Percentiles rank a stretch among this genome's conserved stretches.
Conservation (phyloP, 2,888 invertebrate species). For the Aethes cnicana region DNA sequence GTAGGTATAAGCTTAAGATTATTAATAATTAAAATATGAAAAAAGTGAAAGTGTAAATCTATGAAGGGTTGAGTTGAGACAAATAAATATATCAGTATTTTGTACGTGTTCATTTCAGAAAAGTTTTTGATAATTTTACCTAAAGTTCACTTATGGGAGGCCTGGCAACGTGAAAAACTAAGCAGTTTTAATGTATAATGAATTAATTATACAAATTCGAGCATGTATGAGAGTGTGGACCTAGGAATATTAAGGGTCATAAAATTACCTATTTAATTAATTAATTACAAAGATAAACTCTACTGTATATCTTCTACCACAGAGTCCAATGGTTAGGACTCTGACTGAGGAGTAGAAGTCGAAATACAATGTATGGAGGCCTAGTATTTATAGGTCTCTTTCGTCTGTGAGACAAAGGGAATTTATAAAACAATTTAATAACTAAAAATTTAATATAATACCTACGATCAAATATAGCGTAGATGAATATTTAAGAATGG, state of each 20-base stretch:
- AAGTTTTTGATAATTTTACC: slow-evolving; percentile 60
- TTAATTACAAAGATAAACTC: slow-evolving; percentile 30
- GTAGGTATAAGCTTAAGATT: too few relatives aligned
- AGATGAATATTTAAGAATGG: slow-evolving; percentile 10
- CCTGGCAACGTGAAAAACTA: background rate
- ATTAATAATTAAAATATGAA: too few relatives aligned
- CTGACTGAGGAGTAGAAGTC: slow-evolving; percentile 35
- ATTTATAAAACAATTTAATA: slow-evolving; percentile 48
- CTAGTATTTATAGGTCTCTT: slow-evolving; percentile 50
- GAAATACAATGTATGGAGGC: slow-evolving; percentile 43
- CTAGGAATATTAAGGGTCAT: slow-evolving; percentile 31
- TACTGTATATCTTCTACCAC: slow-evolving; percentile 44
- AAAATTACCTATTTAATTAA: slow-evolving; percentile 14
- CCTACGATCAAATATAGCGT: too few relatives aligned
- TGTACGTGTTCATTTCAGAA: too few relatives aligned
- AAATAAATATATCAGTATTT: background rate
- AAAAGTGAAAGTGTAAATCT: too few relatives aligned
- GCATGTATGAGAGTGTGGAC: slow-evolving; percentile 31
- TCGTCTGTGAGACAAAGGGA: slow-evolving; percentile 61
- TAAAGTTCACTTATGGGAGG: slow-evolving; percentile 43
- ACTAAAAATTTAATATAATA: too few relatives aligned
- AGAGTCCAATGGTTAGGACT: slow-evolving; percentile 46
- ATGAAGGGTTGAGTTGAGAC: too few relatives aligned
- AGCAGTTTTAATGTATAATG: slow-evolving; percentile 32
- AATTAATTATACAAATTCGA: slow-evolving; percentile 29